phyloP scores from a whole-genome alignment of 64 coral and sea anemone species.

The Dendrophyllia cribrosa region DNA sequence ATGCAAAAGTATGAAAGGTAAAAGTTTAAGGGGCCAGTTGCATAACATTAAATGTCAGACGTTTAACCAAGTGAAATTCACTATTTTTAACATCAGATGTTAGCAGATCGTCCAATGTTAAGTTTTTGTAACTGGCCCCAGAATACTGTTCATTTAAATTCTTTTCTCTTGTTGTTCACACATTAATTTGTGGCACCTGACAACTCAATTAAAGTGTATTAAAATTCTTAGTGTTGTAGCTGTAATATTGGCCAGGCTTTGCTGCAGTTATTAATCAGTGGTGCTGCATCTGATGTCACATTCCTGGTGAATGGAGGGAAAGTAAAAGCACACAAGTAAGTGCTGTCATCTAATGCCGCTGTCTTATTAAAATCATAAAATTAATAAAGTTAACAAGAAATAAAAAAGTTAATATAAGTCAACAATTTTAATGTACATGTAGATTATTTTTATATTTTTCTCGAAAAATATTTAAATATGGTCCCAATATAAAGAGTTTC shows the following conservation, averaged over 20 bases:
- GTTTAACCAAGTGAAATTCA: too few relatives aligned
- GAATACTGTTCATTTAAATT: not conserved
- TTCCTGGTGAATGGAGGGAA: constrained; percentile 61
- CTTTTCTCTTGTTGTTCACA: not conserved
- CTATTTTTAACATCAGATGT: too few relatives aligned
- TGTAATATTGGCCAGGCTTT: constrained; percentile 83
- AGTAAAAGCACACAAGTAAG: constrained; percentile 89
- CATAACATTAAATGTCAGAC: too few relatives aligned
- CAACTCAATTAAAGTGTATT: not conserved
- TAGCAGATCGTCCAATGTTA: too few relatives aligned
- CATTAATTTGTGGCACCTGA: not conserved
- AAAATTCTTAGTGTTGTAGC: constrained; percentile 7
- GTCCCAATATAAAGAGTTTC: not conserved
- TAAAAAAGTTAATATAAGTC: too few relatives aligned
- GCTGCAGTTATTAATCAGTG: constrained; percentile 49
- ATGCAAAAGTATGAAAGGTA: too few relatives aligned
- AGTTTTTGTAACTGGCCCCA: too few relatives aligned
- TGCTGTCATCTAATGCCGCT: not conserved
- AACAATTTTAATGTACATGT: too few relatives aligned
- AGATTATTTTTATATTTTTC: too few relatives aligned
- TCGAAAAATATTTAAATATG: not conserved
- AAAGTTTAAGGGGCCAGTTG: too few relatives aligned
- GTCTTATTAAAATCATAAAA: not conserved
- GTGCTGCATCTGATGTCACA: constrained; percentile 66
- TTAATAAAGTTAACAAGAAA: too few relatives aligned